Evolutionary conservation across 2,113 vertebrate genomes (phyloP), one percentile per base, ranked within the genome.

Genomic region (Myiozetetes cayanensis): DNA sequence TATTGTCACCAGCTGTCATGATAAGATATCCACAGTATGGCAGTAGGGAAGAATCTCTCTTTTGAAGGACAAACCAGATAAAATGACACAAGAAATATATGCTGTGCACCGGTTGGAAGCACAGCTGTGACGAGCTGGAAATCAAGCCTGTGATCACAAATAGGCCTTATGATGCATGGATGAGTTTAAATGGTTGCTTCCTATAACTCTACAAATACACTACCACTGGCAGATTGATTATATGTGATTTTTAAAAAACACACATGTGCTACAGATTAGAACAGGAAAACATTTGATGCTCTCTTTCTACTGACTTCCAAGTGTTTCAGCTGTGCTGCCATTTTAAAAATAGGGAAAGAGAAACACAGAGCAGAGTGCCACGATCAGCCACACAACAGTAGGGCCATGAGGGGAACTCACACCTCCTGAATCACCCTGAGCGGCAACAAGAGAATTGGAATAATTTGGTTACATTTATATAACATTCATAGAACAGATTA

Each of bases 71-170:
- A 86, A 91, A 72, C 7, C 66, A 58, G 22, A 41, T 11, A 41
- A 74, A 63, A 79, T 7, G 19, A 80, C 30, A 37, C 35, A n/a
- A 70, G 72, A 71, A 77, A 56, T 17, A 19, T 22, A 74, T 17
- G 33, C 58, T 59, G 50, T 9, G 21, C 35, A 2, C 23, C 35
- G 35, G 19, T 8, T 75, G 83, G 73, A n/a, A 75, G 67, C 23
- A 39, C 3, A 1, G 9, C 52, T 72, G 4, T 5, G 37, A 46
- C 0, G 0, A 52, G 49, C 3, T 6, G 71, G 74, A n/a, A 56
- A 15, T 74, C 72, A 8, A 47, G 47, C 14, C 46, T 37, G 20
- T 7, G 46, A 30, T 55, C 52, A 62, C n/a, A 62, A 58, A 76
- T 9, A 6, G 0, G 2, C 61, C 7, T 5, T 8, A 8, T 6